phyloP scores from a whole-genome alignment of 2,113 vertebrate genomes.

The Geococcyx californianus region DNA sequence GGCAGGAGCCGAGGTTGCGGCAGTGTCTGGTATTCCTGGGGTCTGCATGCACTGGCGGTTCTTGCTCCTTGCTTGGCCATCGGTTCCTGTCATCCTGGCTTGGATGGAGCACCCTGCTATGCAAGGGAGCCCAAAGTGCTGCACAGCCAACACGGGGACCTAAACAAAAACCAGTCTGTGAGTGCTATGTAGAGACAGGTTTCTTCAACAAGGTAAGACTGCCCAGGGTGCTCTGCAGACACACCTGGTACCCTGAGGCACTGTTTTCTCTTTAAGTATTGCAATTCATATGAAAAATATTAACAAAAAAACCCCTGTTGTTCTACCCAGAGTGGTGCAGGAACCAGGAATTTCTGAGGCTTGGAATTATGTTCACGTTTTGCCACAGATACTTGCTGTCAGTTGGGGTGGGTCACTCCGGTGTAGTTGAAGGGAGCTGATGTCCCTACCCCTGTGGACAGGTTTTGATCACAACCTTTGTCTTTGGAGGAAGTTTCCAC shows the following conservation, averaged over 20 bases:
- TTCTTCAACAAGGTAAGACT: background rate
- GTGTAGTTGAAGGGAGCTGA: background rate
- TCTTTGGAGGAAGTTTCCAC: background rate
- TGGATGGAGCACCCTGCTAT: background rate
- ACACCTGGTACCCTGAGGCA: background rate
- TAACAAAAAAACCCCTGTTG: background rate
- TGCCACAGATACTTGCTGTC: background rate
- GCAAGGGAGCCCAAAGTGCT: background rate
- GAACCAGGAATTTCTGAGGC: background rate
- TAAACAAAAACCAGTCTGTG: background rate
- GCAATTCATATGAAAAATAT: background rate
- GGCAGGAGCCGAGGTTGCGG: background rate
- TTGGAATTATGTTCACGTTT: background rate
- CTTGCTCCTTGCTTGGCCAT: background rate
- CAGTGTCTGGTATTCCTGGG: background rate
- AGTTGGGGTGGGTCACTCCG: background rate
- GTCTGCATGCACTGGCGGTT: background rate
- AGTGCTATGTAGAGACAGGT: background rate
- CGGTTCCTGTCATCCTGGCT: background rate
- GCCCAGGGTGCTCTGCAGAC: background rate
- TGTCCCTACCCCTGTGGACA: background rate
- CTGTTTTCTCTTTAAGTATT: background rate
- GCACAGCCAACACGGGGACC: background rate
- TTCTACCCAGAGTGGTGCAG: background rate
- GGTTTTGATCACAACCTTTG: background rate